Evolutionary conservation across 2,113 vertebrate genomes (phyloP), one percentile per base, ranked within the genome.

Genomic region (Carassius auratus): DNA sequence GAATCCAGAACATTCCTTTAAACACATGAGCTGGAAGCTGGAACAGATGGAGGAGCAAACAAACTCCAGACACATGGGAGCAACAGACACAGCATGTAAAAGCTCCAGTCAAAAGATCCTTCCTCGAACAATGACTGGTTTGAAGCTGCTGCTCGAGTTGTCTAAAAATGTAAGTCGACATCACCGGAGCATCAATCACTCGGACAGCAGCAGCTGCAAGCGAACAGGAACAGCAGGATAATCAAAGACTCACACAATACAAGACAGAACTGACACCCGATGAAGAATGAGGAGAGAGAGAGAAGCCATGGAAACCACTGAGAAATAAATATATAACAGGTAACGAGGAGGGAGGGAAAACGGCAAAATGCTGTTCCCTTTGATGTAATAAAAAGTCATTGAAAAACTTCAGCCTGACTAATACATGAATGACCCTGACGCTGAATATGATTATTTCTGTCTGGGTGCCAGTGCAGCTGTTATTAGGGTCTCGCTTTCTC

Each of bases 101-200:
- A 73, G 13, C 13, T 69, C 15, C 83, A 15, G 38, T 76, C 48
- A 8, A 59, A 78, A 78, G 52, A 76, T 66, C 10, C 45, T 76
- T 76, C 76, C 84, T 62, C 36, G 21, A 88, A 84, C 87, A 75
- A 79, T 33, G 38, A 55, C 26, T 86, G 14, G 38, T 45, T 84
- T 84, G 68, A 87, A 80, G 55, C 48, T 14, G 42, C 68, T 66
- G 26, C 61, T 50, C 19, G 73, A 81, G 59, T 76, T 61, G 23
- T 74, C 38, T 42, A 64, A 57, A 82, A 75, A 87, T 13, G 30
- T 48, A 85, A 30, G 30, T 77, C 48, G 48, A 86, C 48, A 84
- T 84, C 66, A 86, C 21, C 48, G 45, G 79, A 73, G 52, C 81
- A 84, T 79, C 80, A 59, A 84, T 80, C 81, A 76, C 42, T 57